Base-by-base conservation (phyloP, 2,888 invertebrate species). In the Philaethria dido region DNA sequence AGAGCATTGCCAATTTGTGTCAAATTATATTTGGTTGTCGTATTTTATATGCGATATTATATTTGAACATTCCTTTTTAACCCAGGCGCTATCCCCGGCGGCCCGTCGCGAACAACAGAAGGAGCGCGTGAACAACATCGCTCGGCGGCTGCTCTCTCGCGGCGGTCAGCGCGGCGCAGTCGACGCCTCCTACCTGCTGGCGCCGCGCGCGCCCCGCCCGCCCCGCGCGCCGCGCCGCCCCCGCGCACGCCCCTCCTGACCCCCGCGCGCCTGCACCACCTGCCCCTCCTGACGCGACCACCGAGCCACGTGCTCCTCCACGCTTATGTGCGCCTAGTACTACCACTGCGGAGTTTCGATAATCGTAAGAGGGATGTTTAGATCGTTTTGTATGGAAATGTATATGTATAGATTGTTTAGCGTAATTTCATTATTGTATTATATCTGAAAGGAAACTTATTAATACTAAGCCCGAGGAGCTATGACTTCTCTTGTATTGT, bases 51-150 rank as follows among this genome's bases (percentile, higher is more conserved):
- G n/a, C n/a, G n/a, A n/a, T n/a, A n/a, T n/a, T n/a, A n/a, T n/a
- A n/a, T n/a, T n/a, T n/a, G n/a, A n/a, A n/a, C n/a, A n/a, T n/a
- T n/a, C n/a, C n/a, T n/a, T n/a, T n/a, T n/a, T n/a, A n/a, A n/a
- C n/a, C n/a, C 60, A 70, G 74, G 68, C 65, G 14, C 60, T 71
- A 20, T 60, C 67, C n/a, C 68, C 69, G 42, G 59, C 66, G 55
- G 68, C 65, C 3, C 74, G 78, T 14, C 76, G 80, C 52, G 78
- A 78, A 66, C 79, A 77, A 48, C 86, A 87, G 74, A 86, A 86
- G 77, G 88, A 86, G 74, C 89, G 90, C 64, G 88, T 91, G 65
- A 91, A 91, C 82, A 73, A 72, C 72, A 88, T 92, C 74, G 91
- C 89, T 66, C 82, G 88, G 48, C 82, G 86, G 0, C 78, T 91